Evolutionary conservation across 2,888 invertebrate genomes (phyloP), one percentile per base, ranked within the genome.

Genomic region (Mystacides longicornis): DNA sequence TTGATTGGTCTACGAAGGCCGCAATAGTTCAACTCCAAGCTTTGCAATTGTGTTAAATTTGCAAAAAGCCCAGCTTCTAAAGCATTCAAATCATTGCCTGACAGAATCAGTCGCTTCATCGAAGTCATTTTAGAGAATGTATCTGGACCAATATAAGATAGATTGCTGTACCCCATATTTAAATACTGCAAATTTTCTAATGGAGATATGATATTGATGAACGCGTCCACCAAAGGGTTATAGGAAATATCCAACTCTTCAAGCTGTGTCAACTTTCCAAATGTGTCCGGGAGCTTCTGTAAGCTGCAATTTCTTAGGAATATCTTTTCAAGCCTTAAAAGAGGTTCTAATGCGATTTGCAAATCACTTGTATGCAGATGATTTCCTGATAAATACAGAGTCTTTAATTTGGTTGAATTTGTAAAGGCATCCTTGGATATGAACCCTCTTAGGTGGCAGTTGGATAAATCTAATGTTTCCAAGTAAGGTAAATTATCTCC

Each of bases 121-220:
- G 81, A 80, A 1, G 81, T 81, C 84, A 86, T 86, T 65, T 82
- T 81, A 3, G 83, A 77, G 65, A 86, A 87, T 2, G 83, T 81
- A 23, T 81, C 77, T 33, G 82, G 82, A 0, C 82, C 81, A 53
- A 86, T 74, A 60, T 80, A 77, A 0, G 83, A 82, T 2, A 86
- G 71, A 65, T 83, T 81, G 67, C 85, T 85, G 66, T 84, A 85
- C 4, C 86, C 85, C 85, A 87, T 86, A 67, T 86, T 85, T 2
- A 86, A 70, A 64, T 82, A 84, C 67, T 84, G 82, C 27, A 87
- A 69, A 14, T 82, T 81, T 57, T 81, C 79, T 1, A 86, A 68
- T 0, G 86, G 86, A 2, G 81, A 81, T 18, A 86, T 68, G 22
- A 86, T 67, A 63, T 77, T 79, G 5, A 82, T 81, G 65, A 86